phyloP scores from a whole-genome alignment of 2,113 vertebrate species.

The Puntigrus tetrazona region DNA sequence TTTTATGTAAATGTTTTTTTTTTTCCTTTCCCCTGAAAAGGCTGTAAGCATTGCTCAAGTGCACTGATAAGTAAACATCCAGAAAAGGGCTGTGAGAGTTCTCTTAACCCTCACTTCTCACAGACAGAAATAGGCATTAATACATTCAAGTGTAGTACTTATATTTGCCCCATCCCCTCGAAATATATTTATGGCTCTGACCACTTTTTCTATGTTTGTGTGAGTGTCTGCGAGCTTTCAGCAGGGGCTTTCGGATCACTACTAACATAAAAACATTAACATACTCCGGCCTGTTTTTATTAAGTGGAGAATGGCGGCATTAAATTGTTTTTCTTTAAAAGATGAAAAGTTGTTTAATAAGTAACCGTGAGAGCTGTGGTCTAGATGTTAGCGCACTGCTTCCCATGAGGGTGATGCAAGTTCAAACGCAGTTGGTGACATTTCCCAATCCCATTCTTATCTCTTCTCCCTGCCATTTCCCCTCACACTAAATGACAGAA shows the following conservation, averaged over 20 bases:
- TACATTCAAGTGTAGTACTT: background rate
- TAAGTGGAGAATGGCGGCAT: background rate
- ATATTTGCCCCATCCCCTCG: background rate
- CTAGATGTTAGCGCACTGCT: background rate
- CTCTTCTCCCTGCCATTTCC: background rate
- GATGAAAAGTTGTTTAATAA: background rate
- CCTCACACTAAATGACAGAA: background rate
- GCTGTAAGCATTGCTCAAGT: background rate
- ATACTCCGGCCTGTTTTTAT: background rate
- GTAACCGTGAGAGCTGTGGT: background rate
- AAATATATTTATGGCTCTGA: background rate
- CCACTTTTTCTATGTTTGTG: constrained; percentile 20
- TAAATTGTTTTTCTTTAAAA: background rate
- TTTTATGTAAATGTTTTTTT: background rate
- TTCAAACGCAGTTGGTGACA: background rate
- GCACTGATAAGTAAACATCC: constrained; percentile 1
- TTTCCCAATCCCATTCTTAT: background rate
- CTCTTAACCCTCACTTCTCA: constrained; percentile 64
- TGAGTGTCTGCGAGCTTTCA: background rate
- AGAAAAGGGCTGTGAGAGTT: constrained; percentile 67
- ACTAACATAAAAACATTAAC: background rate
- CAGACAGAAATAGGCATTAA: constrained; percentile 60
- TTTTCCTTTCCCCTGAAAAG: background rate
- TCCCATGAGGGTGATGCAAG: background rate
- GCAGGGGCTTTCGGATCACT: background rate